These are phyloP conservation scores for Sus cebifrons DNA, from an alignment of 2,797 vertebrate species.

Conservation along the genomic window DNA sequence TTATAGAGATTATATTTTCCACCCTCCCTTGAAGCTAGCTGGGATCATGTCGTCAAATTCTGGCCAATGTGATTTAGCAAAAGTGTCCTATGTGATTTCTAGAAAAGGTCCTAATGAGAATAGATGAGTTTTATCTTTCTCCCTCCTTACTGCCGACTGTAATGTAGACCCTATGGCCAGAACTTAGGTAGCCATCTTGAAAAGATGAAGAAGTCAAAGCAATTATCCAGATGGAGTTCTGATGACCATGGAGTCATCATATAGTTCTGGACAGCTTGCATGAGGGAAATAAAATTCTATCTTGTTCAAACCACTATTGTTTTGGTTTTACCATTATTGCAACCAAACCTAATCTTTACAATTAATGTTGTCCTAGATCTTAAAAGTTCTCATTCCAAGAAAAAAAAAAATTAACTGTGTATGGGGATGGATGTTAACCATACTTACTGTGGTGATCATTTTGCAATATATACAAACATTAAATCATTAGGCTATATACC, in stretches of 20 bases:
- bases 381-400: background rate
- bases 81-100: background rate
- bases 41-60: background rate
- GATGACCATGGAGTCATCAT: background rate
- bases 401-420: background rate
- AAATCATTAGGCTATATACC: background rate
- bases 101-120: background rate
- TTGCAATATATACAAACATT: background rate
- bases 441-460: background rate
- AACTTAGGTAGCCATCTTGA: background rate
- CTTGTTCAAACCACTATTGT: background rate
- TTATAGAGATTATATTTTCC: background rate
- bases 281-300: background rate
- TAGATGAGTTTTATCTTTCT: background rate
- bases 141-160: background rate
- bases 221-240: background rate
- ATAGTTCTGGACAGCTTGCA: background rate
- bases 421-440: background rate
- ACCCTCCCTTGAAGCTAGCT: background rate
- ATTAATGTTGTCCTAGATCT: background rate
- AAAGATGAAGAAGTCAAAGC: background rate
- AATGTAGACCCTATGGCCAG: background rate
- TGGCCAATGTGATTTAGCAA: background rate
- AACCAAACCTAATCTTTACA: constrained; percentile 44
- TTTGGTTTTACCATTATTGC: background rate